phyloP scores from a whole-genome alignment of 2,888 invertebrate genomes.

The Mimachlamys varia region DNA sequence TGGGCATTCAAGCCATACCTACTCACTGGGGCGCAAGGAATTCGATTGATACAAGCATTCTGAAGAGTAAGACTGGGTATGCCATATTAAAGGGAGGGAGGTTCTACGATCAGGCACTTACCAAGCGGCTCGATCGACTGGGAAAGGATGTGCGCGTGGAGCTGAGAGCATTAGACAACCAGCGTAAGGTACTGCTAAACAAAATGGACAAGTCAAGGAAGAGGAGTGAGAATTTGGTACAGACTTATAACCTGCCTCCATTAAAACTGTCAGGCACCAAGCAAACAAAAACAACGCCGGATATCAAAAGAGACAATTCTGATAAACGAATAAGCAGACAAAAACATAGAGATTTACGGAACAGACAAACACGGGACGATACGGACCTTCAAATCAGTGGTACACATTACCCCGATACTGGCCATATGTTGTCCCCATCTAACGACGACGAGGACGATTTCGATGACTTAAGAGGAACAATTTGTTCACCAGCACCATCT shows the following conservation, averaged over 20 bases:
- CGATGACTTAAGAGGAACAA: slow-evolving; percentile 31
- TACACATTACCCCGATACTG: neutral
- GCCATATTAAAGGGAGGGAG: slow-evolving; percentile 43
- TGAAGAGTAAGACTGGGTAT: slow-evolving; percentile 43
- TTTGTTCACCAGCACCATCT: slow-evolving; percentile 43
- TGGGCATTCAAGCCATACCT: slow-evolving; percentile 9
- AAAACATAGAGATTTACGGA: neutral
- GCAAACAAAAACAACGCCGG: neutral
- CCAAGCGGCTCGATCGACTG: slow-evolving; percentile 6
- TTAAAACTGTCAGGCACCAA: slow-evolving; percentile 25
- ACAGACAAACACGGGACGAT: neutral
- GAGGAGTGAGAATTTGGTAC: slow-evolving; percentile 44
- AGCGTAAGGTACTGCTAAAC: slow-evolving; percentile 22
- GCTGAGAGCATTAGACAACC: slow-evolving; percentile 43
- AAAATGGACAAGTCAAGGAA: slow-evolving; percentile 40
- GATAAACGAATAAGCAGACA: neutral
- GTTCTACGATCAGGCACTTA: slow-evolving; percentile 42
- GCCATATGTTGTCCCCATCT: neutral
- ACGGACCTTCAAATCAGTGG: neutral
- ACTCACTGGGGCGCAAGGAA: slow-evolving; percentile 37
- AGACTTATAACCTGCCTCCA: slow-evolving; percentile 43
- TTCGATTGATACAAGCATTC: slow-evolving; percentile 42
- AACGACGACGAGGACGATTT: neutral
- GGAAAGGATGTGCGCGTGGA: slow-evolving; percentile 40
- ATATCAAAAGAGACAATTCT: neutral